Evolutionary conservation across 92 coral and sea anemone species (phyloP).

Genomic region (Umimayanthus kanabou): DNA sequence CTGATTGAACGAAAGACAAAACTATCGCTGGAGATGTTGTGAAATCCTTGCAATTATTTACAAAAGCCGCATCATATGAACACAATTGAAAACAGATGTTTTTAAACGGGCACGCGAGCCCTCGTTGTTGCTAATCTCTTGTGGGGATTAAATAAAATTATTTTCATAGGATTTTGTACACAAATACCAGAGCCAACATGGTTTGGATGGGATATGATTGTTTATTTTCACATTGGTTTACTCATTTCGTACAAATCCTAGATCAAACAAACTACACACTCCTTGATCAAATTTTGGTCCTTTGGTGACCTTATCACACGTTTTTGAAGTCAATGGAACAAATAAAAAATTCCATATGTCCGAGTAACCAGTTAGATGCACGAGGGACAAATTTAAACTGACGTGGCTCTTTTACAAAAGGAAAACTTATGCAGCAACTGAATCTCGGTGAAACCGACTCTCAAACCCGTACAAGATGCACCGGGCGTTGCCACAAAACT

Average conservation of each 20-base stretch:
- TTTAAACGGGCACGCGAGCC: constrained; percentile 27
- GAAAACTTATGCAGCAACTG: not conserved
- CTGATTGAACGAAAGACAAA: not conserved
- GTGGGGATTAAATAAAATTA: constrained; percentile 11
- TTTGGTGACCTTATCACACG: not conserved
- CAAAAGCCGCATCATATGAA: constrained; percentile 8
- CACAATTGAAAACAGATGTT: constrained; percentile 43
- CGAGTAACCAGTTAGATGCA: constrained; percentile 24
- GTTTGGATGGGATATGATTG: not conserved
- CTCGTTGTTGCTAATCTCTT: constrained; percentile 5
- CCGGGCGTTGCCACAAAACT: constrained; percentile 1
- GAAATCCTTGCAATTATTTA: constrained; percentile 9
- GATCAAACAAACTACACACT: not conserved
- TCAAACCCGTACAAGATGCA: not conserved
- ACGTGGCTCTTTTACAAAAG: constrained; percentile 38
- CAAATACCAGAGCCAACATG: constrained; percentile 12
- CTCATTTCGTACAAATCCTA: not conserved
- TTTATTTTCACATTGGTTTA: constrained; percentile 20
- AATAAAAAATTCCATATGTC: constrained; percentile 40
- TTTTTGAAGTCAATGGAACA: not conserved
- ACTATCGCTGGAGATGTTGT: constrained; percentile 2
- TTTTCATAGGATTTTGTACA: constrained; percentile 12
- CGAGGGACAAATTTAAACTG: constrained; percentile 3
- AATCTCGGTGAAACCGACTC: not conserved
- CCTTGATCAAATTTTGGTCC: not conserved